Conservation (phyloP, 2,888 invertebrate genomes). For the Pyrrhosoma nymphula region DNA sequence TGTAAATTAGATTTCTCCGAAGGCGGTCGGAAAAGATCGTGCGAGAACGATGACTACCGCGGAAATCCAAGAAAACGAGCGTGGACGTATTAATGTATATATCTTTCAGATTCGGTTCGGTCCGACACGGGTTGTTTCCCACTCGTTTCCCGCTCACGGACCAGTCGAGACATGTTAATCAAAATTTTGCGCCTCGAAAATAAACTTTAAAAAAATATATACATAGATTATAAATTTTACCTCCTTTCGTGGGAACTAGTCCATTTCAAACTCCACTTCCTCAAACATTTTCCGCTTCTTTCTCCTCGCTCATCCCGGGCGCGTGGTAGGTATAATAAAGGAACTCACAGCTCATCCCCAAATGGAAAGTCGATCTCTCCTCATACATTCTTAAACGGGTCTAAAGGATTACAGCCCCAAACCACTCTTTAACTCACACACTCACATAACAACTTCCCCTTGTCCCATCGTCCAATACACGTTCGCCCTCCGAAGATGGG, state of each 20-base stretch:
- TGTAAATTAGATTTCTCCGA: not conserved
- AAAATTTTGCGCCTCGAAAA: not conserved
- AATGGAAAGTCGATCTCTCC: not conserved
- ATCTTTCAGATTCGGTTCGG: not conserved
- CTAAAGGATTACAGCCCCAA: not conserved
- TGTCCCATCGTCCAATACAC: not conserved
- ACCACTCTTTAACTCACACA: conserved; percentile 13
- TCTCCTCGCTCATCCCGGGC: not conserved
- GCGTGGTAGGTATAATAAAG: not conserved
- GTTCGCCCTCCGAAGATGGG: not conserved
- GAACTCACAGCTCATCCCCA: not conserved
- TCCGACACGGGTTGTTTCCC: not conserved
- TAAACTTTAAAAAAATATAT: too few relatives aligned
- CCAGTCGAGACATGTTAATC: not conserved
- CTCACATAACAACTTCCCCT: not conserved
- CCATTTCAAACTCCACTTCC: not conserved
- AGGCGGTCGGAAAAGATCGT: not conserved
- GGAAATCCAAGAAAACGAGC: not conserved
- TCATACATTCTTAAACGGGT: not conserved
- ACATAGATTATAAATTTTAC: not conserved
- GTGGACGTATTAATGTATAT: not conserved
- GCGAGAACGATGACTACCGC: not conserved
- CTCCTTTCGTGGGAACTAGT: not conserved
- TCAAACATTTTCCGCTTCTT: not conserved
- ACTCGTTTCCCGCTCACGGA: not conserved